phyloP scores from a whole-genome alignment of 2,888 invertebrate species.

The Psococerastis gibbosa region DNA sequence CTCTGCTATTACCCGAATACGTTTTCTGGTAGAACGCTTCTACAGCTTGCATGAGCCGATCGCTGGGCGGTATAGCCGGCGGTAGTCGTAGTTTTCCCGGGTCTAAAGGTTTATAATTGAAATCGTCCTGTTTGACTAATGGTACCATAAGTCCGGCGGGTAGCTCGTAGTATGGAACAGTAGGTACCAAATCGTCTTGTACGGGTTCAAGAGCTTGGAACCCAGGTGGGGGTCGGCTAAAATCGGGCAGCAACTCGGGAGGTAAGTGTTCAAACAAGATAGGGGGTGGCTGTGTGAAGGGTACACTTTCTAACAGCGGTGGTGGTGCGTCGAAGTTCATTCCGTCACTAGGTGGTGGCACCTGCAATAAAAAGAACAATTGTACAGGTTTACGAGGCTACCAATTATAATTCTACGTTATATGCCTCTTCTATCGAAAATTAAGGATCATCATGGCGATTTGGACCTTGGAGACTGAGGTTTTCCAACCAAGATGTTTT shows the following conservation, averaged over 20 bases:
- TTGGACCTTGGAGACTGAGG: too few relatives aligned
- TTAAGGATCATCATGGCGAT: too few relatives aligned
- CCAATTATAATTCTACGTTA: too few relatives aligned
- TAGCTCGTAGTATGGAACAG: constrained; percentile 87
- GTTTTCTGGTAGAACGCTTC: constrained; percentile 65
- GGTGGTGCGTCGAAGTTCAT: constrained; percentile 3
- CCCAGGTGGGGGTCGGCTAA: constrained; percentile 74
- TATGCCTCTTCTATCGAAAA: too few relatives aligned
- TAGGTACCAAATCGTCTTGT: constrained; percentile 63
- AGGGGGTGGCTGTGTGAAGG: constrained; percentile 37
- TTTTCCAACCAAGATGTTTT: too few relatives aligned
- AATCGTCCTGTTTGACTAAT: constrained; percentile 82
- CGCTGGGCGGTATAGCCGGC: constrained; percentile 87
- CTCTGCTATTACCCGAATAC: not conserved
- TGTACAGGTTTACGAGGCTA: too few relatives aligned
- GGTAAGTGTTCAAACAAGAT: constrained; percentile 28
- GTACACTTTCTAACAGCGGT: constrained; percentile 23
- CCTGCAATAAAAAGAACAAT: too few relatives aligned
- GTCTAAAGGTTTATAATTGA: constrained; percentile 75
- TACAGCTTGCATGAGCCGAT: constrained; percentile 77
- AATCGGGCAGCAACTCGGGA: constrained; percentile 39
- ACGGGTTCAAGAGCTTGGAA: constrained; percentile 32
- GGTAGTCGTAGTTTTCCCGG: constrained; percentile 80
- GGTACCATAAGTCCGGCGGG: constrained; percentile 97
- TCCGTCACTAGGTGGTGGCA: too few relatives aligned